A percentile compares a stretch with the other conserved stretches of the same genome.
Conservation (phyloP, 2,888 invertebrate species). For the Agrotis exclamationis region DNA sequence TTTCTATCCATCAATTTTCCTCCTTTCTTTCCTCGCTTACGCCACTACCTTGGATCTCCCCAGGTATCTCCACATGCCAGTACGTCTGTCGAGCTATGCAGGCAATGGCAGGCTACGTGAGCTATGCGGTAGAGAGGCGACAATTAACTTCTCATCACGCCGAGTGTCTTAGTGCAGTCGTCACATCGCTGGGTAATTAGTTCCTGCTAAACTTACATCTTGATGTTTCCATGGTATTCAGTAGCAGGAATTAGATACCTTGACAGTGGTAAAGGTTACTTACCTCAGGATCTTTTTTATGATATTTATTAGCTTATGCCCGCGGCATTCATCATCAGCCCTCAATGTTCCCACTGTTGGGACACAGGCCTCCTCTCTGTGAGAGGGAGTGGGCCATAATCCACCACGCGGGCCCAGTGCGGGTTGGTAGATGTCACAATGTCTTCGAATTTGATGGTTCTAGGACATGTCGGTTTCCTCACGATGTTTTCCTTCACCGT, state of each 20-base stretch:
- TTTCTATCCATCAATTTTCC: not conserved
- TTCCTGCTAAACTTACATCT: constrained; percentile 37
- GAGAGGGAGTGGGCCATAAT: no score
- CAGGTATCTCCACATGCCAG: constrained; percentile 1
- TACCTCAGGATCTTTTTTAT: no score
- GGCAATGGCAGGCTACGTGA: constrained; percentile 6
- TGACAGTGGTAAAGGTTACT: not conserved
- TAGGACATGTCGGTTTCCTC: no score
- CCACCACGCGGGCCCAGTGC: no score
- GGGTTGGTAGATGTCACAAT: no score
- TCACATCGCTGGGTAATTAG: constrained; percentile 44
- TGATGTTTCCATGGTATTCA: not conserved
- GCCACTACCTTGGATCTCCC: constrained; percentile 11
- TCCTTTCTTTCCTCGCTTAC: not conserved
- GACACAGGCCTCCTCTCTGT: no score
- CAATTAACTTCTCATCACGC: constrained; percentile 51
- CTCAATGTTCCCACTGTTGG: no score
- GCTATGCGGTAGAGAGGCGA: constrained; percentile 39
- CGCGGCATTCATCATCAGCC: no score
- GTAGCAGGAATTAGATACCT: not conserved
- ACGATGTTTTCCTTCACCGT: no score
- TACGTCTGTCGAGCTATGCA: constrained; percentile 8
- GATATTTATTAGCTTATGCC: no score
- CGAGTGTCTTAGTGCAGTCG: constrained; percentile 12
- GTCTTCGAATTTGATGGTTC: no score